phyloP scores from a whole-genome alignment of 2,797 vertebrate genomes.

The Gallirallus australis region DNA sequence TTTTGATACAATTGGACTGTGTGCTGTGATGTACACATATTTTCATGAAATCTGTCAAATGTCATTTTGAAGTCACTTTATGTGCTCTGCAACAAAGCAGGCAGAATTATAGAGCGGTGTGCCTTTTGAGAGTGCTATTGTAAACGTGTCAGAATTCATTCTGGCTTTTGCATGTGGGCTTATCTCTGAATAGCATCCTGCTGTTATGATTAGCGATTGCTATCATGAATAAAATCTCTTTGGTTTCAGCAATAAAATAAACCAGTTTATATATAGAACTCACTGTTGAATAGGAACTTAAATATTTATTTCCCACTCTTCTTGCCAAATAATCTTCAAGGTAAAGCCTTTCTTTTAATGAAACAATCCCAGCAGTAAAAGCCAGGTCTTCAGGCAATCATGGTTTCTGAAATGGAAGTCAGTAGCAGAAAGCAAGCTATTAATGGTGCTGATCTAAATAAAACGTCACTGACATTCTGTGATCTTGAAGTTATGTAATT shows the following conservation, averaged over 20 bases:
- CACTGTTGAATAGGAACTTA: constrained; percentile 30
- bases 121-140: background rate
- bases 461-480: background rate
- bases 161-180: constrained; percentile 12
- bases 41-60: constrained; percentile 24
- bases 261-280: constrained; percentile 47
- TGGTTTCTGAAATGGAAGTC: background rate
- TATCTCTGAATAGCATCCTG: constrained; percentile 34
- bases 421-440: background rate
- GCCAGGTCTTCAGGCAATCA: background rate
- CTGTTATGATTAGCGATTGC: constrained; percentile 3
- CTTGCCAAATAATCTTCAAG: constrained; percentile 41
- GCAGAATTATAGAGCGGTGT: background rate
- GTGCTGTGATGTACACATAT: background rate
- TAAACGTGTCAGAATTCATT: constrained; percentile 8
- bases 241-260: constrained; percentile 52
- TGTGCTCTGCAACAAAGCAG: background rate
- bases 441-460: background rate
- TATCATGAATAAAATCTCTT: constrained; percentile 14
- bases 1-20: background rate
- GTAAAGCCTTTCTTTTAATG: constrained; percentile 1
- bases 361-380: background rate
- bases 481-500: background rate
- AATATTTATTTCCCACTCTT: constrained; percentile 48
- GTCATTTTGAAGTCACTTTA: background rate